phyloP scores from a whole-genome alignment of 2,113 vertebrate genomes.

The Montifringilla adamsi region DNA sequence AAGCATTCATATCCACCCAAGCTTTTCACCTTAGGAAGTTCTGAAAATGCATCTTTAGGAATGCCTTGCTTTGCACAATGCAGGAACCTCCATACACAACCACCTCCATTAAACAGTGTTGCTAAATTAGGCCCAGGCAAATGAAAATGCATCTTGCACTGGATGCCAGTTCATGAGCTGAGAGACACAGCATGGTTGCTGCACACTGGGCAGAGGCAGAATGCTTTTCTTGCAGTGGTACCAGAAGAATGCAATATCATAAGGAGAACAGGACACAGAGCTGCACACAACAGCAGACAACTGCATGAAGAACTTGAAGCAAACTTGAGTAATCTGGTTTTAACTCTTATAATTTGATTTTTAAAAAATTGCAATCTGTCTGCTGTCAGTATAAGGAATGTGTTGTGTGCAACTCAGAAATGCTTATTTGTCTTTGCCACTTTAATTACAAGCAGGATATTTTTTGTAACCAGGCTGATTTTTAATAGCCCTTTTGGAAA shows the following conservation, averaged over 20 bases:
- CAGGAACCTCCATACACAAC: not conserved
- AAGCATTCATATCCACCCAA: not conserved
- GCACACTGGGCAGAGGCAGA: not conserved
- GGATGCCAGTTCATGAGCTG: not conserved
- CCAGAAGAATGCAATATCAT: not conserved
- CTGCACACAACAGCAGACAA: not conserved
- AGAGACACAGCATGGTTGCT: accelerated
- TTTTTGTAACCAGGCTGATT: not conserved
- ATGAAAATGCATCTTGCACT: not conserved
- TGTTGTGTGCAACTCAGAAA: not conserved
- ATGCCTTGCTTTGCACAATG: not conserved
- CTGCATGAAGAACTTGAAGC: not conserved
- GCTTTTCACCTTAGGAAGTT: not conserved
- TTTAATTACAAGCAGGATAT: not conserved
- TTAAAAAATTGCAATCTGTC: not conserved
- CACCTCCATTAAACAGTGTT: not conserved
- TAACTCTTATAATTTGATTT: not conserved
- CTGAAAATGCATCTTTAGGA: not conserved
- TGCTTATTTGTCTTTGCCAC: not conserved
- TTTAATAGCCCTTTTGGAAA: not conserved
- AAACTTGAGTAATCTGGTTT: not conserved
- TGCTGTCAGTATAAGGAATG: not conserved
- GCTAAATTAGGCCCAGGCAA: not conserved
- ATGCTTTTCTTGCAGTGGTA: not conserved
- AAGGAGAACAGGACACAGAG: not conserved